Conservation (phyloP, 64 coral and sea anemone genomes). For the Porites lutea region DNA sequence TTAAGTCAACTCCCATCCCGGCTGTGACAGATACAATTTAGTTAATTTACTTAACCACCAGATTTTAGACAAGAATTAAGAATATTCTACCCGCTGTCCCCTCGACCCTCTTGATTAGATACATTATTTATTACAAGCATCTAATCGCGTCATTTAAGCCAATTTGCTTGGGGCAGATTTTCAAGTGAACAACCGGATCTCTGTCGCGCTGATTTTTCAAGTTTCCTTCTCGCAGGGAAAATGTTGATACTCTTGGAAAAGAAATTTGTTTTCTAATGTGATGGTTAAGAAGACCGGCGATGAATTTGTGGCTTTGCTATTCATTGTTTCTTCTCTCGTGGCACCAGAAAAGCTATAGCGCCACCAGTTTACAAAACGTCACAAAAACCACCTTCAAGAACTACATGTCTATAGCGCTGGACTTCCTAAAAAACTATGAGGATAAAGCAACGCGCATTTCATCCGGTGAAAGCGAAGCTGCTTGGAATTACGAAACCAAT, state of each 20-base stretch:
- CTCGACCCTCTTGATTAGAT: not conserved
- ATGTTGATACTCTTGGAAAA: not conserved
- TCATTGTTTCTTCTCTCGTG: not conserved
- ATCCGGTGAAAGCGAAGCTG: conserved; percentile 17
- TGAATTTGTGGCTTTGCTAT: conserved; percentile 11
- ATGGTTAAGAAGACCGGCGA: not conserved
- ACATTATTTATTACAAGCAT: conserved; percentile 32
- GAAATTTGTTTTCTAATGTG: not conserved
- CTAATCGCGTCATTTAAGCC: conserved; percentile 26
- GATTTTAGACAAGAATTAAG: not conserved
- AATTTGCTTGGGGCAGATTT: not conserved
- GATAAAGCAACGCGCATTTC: conserved; percentile 13
- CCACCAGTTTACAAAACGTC: not conserved
- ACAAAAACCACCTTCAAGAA: conserved; percentile 37
- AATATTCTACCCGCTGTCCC: not conserved
- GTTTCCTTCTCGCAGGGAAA: not conserved
- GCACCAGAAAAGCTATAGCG: not conserved
- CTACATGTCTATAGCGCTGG: conserved; percentile 51
- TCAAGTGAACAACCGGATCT: not conserved
- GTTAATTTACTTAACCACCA: conserved; percentile 10
- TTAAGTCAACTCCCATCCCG: not conserved
- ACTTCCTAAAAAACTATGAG: conserved; percentile 55
- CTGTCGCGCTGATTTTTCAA: not conserved
- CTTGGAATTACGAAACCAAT: conserved; percentile 63
- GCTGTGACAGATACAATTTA: not conserved